A percentile compares a stretch with the other conserved stretches of the same genome.
These are phyloP conservation scores for Porites rus DNA, from an alignment of 92 coral and sea anemone species.

Conservation along the genomic window DNA sequence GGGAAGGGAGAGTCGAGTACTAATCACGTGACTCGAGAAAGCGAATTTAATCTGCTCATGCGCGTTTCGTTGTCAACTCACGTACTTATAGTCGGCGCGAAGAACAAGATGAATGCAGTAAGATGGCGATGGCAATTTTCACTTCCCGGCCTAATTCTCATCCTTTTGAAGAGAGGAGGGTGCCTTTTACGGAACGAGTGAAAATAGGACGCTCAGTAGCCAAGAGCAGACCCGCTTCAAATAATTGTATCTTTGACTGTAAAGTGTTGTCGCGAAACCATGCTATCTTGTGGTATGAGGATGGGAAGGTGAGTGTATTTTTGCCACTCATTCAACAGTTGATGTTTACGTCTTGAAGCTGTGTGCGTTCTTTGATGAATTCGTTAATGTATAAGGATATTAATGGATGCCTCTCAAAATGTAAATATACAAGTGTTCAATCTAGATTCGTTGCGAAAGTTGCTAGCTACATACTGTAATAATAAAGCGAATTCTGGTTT, in stretches of 20 bases:
- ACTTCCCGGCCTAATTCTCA: constrained; percentile 97
- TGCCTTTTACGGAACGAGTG: constrained; percentile 82
- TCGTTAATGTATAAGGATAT: not conserved
- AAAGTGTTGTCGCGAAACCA: constrained; percentile 98
- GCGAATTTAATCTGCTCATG: constrained; percentile 30
- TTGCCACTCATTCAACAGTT: constrained; percentile 6
- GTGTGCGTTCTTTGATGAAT: not conserved
- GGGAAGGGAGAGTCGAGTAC: not conserved
- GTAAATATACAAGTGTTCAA: not conserved
- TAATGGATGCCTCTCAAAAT: not conserved
- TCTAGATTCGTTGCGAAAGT: not conserved
- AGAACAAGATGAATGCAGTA: constrained; percentile 93
- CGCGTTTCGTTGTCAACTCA: constrained; percentile 44
- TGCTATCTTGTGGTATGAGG: constrained; percentile 98
- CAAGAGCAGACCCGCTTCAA: constrained; percentile 92
- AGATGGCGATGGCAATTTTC: constrained; percentile 99
- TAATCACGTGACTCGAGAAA: constrained; percentile 21
- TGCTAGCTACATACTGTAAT: not conserved
- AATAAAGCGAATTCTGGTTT: not conserved
- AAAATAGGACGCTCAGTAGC: constrained; percentile 99
- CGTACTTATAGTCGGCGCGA: constrained; percentile 50
- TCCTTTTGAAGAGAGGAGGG: constrained; percentile 94
- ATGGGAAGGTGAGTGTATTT: constrained; percentile 84
- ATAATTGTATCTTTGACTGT: constrained; percentile 96
- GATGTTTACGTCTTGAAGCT: constrained; percentile 23